These are phyloP conservation scores for Trichonephila clavata DNA, from an alignment of 1,140 invertebrate genomes.

Conservation along the genomic window DNA sequence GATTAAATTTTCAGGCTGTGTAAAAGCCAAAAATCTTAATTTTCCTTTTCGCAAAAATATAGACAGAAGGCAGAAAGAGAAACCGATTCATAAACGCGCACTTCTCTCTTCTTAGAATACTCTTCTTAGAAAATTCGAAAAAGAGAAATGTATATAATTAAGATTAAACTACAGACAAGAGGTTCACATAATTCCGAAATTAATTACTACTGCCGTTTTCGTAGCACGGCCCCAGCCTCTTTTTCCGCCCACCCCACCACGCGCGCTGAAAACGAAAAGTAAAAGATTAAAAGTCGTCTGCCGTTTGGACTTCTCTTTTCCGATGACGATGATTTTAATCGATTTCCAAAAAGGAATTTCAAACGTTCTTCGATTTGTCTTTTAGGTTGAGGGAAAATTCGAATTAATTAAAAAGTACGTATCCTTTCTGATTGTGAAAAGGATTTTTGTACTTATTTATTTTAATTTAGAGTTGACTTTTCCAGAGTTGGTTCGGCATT, in stretches of 20 bases:
- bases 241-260: background rate
- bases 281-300: constrained; percentile 72
- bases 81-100: constrained; percentile 66
- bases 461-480: constrained; percentile 63
- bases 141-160: constrained; percentile 76
- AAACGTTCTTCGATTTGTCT: constrained; percentile 70
- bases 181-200: constrained; percentile 75
- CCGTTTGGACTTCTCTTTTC: constrained; percentile 33
- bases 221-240: background rate
- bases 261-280: constrained; percentile 39
- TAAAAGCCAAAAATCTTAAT: constrained; percentile 63
- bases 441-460: constrained; percentile 66
- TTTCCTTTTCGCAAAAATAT: constrained; percentile 46
- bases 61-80: constrained; percentile 23
- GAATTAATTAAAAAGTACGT: constrained; percentile 76
- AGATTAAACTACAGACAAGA: constrained; percentile 74
- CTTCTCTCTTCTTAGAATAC: background rate
- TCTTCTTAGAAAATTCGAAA: constrained; percentile 39
- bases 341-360: constrained; percentile 70
- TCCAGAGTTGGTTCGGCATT: background rate
- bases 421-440: constrained; percentile 56
- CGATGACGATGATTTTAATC: constrained; percentile 75
- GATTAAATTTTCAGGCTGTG: constrained; percentile 65
- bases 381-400: background rate
- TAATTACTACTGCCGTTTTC: constrained; percentile 70